Percentiles rank a stretch among this genome's conserved stretches.
phyloP scores from a whole-genome alignment of 2,888 invertebrate genomes.

The Drosophila neoperkinsi region DNA sequence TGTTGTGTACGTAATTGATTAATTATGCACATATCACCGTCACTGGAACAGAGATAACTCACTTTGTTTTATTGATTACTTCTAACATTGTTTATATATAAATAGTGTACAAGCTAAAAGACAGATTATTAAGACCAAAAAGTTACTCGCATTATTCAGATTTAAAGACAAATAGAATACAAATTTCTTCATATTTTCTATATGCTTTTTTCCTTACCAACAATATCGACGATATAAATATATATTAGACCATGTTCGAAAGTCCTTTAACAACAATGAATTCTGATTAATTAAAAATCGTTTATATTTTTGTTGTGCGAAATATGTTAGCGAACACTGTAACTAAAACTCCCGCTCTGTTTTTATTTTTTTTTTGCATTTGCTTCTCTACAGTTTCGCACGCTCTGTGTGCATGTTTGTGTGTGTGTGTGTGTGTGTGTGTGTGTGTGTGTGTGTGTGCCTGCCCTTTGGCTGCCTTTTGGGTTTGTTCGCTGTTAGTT shows the following conservation, averaged over 20 bases:
- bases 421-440: slow-evolving; percentile 12
- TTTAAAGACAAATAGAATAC: neutral
- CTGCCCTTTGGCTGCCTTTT: slow-evolving; percentile 36
- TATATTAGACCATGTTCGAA: neutral
- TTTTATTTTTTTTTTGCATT: neutral
- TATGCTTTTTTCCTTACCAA: neutral
- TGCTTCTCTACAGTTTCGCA: slow-evolving; percentile 16
- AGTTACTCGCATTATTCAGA: neutral
- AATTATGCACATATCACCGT: neutral
- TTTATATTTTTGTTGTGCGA: neutral
- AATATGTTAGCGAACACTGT: neutral
- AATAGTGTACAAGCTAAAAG: neutral
- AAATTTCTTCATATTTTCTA: neutral
- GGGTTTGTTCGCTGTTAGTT: slow-evolving; percentile 30
- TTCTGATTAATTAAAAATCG: too few relatives aligned
- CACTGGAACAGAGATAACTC: too few relatives aligned
- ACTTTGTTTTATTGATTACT: too few relatives aligned
- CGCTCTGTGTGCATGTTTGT: slow-evolving; percentile 2
- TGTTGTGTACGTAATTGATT: neutral
- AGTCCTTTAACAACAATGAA: neutral
- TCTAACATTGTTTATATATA: neutral
- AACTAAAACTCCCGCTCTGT: neutral
- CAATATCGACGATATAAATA: neutral
- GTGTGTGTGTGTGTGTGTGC: slow-evolving; percentile 12
- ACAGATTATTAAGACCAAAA: neutral